A percentile compares a stretch with the other conserved stretches of the same genome.
These are phyloP conservation scores for Melipona beecheii DNA, from an alignment of 2,888 invertebrate species.

Conservation along the genomic window DNA sequence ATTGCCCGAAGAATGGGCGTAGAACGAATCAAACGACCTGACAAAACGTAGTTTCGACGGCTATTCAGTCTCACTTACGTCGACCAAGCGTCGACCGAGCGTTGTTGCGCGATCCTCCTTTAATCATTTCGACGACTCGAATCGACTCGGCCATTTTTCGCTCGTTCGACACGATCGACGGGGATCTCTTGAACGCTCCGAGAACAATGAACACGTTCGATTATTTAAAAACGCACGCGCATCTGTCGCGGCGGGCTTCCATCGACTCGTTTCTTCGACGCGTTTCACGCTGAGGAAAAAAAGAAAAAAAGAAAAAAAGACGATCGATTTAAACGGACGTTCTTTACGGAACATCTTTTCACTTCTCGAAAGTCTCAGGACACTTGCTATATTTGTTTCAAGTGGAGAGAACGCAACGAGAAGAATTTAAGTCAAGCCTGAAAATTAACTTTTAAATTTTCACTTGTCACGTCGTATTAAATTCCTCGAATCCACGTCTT, in stretches of 20 bases:
- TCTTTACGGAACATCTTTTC: neutral
- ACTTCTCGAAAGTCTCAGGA: neutral
- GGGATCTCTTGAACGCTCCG: neutral
- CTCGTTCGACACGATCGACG: neutral
- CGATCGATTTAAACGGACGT: conserved; percentile 27
- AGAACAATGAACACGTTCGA: conserved; percentile 44
- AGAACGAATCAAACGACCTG: conserved; percentile 60
- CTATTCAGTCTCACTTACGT: conserved; percentile 69
- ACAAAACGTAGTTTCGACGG: conserved; percentile 61
- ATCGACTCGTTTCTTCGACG: conserved; percentile 26
- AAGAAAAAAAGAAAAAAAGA: neutral
- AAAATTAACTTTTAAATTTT: no score
- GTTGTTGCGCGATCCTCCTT: conserved; percentile 10
- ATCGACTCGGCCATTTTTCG: neutral
- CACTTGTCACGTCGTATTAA: no score
- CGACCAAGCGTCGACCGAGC: conserved; percentile 2
- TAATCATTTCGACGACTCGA: no score
- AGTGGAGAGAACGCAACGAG: no score
- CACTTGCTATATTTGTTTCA: no score
- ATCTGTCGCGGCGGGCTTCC: conserved; percentile 35
- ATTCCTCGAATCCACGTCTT: no score
- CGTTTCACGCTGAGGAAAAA: conserved; percentile 1
- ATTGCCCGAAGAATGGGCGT: conserved; percentile 54
- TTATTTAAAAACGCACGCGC: conserved; percentile 42
- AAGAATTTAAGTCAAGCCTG: no score